Percentiles rank a stretch among this genome's conserved stretches.
Conservation (phyloP, 2,888 invertebrate genomes). For the Prosapia bicincta region DNA sequence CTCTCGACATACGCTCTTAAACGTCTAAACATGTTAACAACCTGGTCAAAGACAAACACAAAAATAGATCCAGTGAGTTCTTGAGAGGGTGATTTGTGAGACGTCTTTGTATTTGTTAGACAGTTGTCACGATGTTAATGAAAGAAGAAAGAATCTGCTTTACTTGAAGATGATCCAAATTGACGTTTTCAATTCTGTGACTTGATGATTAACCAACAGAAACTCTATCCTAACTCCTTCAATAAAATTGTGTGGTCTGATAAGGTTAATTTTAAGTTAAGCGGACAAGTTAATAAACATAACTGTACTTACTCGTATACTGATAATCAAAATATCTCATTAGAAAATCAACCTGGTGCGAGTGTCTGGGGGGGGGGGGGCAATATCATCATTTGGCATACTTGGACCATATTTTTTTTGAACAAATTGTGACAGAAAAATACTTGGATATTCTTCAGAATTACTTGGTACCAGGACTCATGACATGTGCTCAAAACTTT, state of each 20-base stretch:
- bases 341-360: neutral
- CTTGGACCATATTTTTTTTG: neutral
- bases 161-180: too few relatives aligned
- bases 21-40: too few relatives aligned
- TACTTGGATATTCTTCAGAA: neutral
- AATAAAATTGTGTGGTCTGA: neutral
- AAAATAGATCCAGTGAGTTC: too few relatives aligned
- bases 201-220: too few relatives aligned
- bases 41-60: too few relatives aligned
- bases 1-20: too few relatives aligned
- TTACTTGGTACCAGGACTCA: too few relatives aligned
- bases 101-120: too few relatives aligned
- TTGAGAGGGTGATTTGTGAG: too few relatives aligned
- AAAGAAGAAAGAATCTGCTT: too few relatives aligned
- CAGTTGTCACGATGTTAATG: too few relatives aligned
- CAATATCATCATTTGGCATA: neutral
- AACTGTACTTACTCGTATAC: neutral
- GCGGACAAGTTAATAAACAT: neutral
- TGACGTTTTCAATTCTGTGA: constrained; percentile 10
- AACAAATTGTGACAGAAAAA: neutral
- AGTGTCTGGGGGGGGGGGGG: too few relatives aligned
- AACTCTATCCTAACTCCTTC: neutral
- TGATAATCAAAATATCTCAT: neutral
- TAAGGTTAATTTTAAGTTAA: constrained; percentile 1
- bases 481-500: neutral